Base-by-base conservation (phyloP, 2,113 vertebrate species). In the Myxocyprinus asiaticus region DNA sequence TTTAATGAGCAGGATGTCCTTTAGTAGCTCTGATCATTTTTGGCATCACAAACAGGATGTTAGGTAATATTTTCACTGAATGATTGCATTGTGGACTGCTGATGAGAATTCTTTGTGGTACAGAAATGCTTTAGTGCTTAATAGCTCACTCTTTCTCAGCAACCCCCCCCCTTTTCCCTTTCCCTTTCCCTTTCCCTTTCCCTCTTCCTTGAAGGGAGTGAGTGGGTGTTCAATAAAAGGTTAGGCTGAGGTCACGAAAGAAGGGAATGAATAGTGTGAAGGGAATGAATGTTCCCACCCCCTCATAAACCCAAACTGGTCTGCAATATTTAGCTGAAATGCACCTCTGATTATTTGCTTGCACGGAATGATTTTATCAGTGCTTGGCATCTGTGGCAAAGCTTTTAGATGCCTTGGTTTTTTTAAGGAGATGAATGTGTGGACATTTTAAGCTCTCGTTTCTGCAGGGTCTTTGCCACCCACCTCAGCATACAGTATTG, bases 201-300 rank as follows among this genome's bases (percentile, higher is more conserved):
- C 45, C 48, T 72, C 14, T 43, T 11, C 50, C 22, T 33, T 33
- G 70, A 65, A 58, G 14, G n/a, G 15, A 81, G 82, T 42, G 83
- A 78, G 81, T 59, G 84, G 82, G 83, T 84, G 81, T 86, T 87
- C 85, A 89, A 85, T 43, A 33, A 33, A 33, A 84, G 90, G 89
- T 89, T 88, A 93, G 86, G 81, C 47, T 67, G 77, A 85, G 90
- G 89, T 88, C 84, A 86, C 65, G 22, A 1, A 33, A 33, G 22
- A 53, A 81, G 48, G 63, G 74, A 83, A 85, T 86, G 81, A 67
- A 58, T 58, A 58, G 15, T 33, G 22, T 33, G 22, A 15, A 12
- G 50, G 9, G 22, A 68, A 69, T 33, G 75, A 64, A 51, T 51
- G 14, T 14, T 10, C 51, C 63, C 65, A 3, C 50, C 15, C 10